Conservation (phyloP, 2,888 invertebrate species). For the Axea sp. region DNA sequence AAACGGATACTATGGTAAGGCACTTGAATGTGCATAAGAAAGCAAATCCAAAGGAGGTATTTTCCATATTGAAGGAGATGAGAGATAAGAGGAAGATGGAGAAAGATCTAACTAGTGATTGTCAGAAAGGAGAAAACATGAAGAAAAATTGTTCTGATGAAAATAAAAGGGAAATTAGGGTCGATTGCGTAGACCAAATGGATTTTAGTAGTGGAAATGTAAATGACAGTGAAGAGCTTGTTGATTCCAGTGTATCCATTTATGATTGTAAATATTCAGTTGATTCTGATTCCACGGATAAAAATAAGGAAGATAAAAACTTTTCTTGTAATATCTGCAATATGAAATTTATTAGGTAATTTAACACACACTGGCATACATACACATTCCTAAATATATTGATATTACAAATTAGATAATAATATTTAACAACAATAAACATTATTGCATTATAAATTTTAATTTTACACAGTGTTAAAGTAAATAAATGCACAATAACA, state of each 20-base stretch:
- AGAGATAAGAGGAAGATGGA: conserved; percentile 68
- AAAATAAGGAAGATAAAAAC: conserved; percentile 65
- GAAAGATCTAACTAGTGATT: conserved; percentile 40
- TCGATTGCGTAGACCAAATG: neutral
- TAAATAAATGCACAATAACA: no score
- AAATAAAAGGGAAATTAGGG: neutral
- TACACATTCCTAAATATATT: no score
- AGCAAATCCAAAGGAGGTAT: conserved; percentile 71
- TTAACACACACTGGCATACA: no score
- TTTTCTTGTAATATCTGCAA: conserved; percentile 69
- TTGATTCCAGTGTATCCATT: no score
- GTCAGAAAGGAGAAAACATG: neutral
- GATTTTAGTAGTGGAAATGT: conserved; percentile 15
- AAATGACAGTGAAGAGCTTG: conserved; percentile 26
- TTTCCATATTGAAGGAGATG: conserved; percentile 71
- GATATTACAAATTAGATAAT: no score
- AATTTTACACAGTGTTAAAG: no score
- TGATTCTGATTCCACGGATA: conserved; percentile 29
- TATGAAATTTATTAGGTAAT: conserved; percentile 68
- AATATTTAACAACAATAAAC: no score
- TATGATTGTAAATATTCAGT: neutral
- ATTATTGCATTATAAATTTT: no score
- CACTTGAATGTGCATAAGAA: conserved; percentile 73
- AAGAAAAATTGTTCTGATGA: conserved; percentile 27
- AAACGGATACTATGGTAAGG: conserved; percentile 72